Base-by-base conservation (phyloP, 35 echinoderm and acorn worm species). In the Lytechinus variegatus region DNA sequence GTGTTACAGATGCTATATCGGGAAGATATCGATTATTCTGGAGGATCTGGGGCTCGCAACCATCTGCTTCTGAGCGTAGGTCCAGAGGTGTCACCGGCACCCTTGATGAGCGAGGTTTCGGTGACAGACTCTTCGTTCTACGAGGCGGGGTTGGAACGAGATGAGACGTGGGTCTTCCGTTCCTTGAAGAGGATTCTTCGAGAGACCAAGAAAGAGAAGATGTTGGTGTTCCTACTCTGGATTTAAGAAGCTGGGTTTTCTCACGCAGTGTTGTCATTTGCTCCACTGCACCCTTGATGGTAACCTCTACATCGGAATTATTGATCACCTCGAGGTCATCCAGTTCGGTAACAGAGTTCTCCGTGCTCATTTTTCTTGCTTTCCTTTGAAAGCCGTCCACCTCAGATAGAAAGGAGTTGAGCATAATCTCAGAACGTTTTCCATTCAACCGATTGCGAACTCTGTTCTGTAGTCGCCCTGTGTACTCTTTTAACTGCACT, bases 201-300 rank as follows among this genome's bases (percentile, higher is more conserved):
- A 79, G 21, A 5, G 88, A 29, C 13, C 4, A 90, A 10, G 13
- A 19, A 8, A 21, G 27, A 3, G 92, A 93, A 10, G 92, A 93
- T 55, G 53, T 55, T 27, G 92, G 92, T 27, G 92, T 93, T 28
- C 92, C 92, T 10, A 93, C 54, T 10, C 92, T 53, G 12, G 92
- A 93, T 19, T 54, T 33, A 27, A 27, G 55, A 28, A 57, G 28
- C 53, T 57, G 14, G 5, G 27, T 24, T 14, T 19, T 54, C 52
- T 93, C 92, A 54, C 54, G 52, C 54, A 28, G 13, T 57, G 53
- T 93, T 4, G 52, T 27, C 9, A 93, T 9, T 55, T 54, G 9
- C 55, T 93, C 53, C 21, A 93, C n/a, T n/a, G 54, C 52, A 13
- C 56, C 54, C 53, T 93, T 93, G 53, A 93, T 93, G 12, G 55